Evolutionary conservation across 2,888 invertebrate genomes (phyloP).

Genomic region (Bombylius discolor): DNA sequence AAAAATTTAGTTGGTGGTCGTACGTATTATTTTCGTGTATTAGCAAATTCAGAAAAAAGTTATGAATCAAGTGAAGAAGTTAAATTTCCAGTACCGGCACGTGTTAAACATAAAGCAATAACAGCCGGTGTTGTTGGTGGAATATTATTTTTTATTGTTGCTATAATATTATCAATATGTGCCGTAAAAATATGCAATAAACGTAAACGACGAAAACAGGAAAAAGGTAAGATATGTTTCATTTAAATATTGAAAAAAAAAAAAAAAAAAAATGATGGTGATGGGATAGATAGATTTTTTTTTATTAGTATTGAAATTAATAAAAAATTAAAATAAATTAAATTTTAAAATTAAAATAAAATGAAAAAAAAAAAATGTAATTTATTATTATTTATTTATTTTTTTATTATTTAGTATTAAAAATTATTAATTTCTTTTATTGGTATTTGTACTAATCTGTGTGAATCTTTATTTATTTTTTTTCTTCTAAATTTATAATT

Average conservation of each 20-base stretch:
- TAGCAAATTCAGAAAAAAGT: slow-evolving; percentile 75
- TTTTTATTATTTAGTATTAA: background rate
- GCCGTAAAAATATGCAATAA: slow-evolving; percentile 97
- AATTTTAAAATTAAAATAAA: background rate
- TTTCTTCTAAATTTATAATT: too few relatives aligned
- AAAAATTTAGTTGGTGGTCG: slow-evolving; percentile 84
- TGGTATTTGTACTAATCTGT: too few relatives aligned
- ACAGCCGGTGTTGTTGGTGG: slow-evolving; percentile 95
- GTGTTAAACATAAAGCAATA: slow-evolving; percentile 89
- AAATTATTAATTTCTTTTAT: too few relatives aligned
- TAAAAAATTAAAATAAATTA: too few relatives aligned
- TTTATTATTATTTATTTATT: background rate
- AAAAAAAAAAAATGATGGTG: background rate
- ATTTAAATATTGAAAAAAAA: background rate
- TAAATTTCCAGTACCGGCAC: slow-evolving; percentile 77
- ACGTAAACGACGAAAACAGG: slow-evolving; percentile 90
- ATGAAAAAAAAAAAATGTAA: background rate
- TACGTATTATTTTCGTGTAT: slow-evolving; percentile 83
- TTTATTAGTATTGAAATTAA: too few relatives aligned
- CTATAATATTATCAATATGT: slow-evolving; percentile 92
- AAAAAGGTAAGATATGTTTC: slow-evolving; percentile 65
- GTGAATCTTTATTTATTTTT: too few relatives aligned
- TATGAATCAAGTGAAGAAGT: slow-evolving; percentile 80
- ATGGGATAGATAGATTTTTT: background rate
- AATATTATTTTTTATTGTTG: slow-evolving; percentile 92